phyloP scores from a whole-genome alignment of 2,113 vertebrate species.

The Hippocampus barbouri region DNA sequence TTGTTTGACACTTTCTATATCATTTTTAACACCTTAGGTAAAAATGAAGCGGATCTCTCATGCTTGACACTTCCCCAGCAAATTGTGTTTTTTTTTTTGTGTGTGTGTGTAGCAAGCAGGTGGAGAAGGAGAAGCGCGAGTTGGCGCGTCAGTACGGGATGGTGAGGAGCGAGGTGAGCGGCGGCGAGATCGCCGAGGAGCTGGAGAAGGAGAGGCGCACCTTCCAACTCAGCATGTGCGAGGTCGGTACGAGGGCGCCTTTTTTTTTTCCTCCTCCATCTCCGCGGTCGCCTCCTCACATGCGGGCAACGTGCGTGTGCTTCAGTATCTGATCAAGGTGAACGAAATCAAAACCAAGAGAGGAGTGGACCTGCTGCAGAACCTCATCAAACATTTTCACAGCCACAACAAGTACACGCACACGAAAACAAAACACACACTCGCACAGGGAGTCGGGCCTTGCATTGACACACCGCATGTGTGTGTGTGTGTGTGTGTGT shows the following conservation, averaged over 20 bases:
- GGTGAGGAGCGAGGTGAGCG: constrained; percentile 62
- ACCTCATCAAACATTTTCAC: constrained; percentile 65
- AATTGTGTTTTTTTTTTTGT: neutral
- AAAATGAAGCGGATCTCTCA: no score
- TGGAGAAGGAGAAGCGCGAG: constrained; percentile 67
- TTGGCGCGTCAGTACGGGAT: constrained; percentile 62
- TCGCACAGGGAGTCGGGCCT: neutral
- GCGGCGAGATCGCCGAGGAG: constrained; percentile 62
- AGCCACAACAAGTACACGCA: constrained; percentile 58
- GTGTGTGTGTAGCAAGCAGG: constrained; percentile 51
- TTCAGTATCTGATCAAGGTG: constrained; percentile 62
- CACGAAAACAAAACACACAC: neutral
- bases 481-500: neutral
- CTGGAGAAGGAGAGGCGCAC: constrained; percentile 62
- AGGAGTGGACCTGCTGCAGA: constrained; percentile 64
- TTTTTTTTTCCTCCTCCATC: neutral
- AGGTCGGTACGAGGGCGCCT: constrained; percentile 30
- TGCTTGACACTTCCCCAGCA: neutral
- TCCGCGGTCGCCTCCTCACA: neutral
- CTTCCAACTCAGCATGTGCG: constrained; percentile 66
- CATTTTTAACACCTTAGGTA: no score
- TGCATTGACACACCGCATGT: neutral
- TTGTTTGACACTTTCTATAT: no score
- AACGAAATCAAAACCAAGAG: constrained; percentile 65
- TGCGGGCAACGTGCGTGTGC: neutral